Percentiles rank a stretch among this genome's conserved stretches.
These are phyloP conservation scores for Siphamia tubifer DNA, from an alignment of 2,113 vertebrate genomes.

Conservation along the genomic window DNA sequence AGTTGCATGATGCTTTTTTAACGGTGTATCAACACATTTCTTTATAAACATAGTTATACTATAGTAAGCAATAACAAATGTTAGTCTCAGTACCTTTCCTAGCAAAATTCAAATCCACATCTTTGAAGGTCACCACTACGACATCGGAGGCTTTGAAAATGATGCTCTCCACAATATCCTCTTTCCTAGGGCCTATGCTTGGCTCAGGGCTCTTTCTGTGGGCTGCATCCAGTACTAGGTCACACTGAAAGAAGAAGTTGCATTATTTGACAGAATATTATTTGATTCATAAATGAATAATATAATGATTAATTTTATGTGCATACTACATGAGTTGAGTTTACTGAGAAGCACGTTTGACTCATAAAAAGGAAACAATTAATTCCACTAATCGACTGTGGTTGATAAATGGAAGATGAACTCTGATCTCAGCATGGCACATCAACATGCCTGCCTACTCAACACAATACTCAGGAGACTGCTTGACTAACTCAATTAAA, in stretches of 20 bases:
- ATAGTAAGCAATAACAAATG: not conserved
- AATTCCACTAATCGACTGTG: not conserved
- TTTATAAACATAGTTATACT: not conserved
- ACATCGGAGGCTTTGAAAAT: constrained; percentile 97
- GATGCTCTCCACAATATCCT: constrained; percentile 97
- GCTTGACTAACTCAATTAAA: no score
- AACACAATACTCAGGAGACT: no score
- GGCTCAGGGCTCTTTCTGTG: constrained; percentile 92
- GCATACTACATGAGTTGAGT: no score
- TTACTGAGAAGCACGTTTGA: no score
- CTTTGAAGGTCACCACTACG: constrained; percentile 96
- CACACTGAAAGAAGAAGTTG: constrained; percentile 82
- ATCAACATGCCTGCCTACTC: not conserved
- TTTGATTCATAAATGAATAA: not conserved
- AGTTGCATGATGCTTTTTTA: not conserved
- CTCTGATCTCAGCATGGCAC: not conserved
- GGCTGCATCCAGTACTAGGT: constrained; percentile 96
- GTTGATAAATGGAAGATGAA: not conserved
- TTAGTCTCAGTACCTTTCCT: constrained; percentile 88
- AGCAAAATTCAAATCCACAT: constrained; percentile 96
- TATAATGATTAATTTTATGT: not conserved
- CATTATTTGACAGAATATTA: not conserved
- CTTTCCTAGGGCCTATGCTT: constrained; percentile 86
- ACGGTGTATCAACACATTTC: not conserved
- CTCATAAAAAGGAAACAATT: not conserved